Evolutionary conservation across 2,888 invertebrate species (phyloP).

Genomic region (Pristionchus entomophagus): DNA sequence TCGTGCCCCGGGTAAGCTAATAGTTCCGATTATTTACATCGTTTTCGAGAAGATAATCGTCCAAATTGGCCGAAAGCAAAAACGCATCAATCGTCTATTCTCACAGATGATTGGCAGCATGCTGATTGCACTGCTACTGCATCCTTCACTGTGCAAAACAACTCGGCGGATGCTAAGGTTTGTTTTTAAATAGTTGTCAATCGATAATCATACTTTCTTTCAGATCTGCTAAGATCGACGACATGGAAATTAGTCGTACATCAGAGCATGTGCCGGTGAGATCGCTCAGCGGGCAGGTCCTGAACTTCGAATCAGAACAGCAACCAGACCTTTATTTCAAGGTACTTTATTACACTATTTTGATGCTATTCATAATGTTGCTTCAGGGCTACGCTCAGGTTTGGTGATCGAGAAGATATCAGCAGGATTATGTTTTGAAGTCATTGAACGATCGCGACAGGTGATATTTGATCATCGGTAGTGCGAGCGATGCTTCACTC

Average conservation of each 20-base stretch:
- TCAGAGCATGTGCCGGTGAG: neutral
- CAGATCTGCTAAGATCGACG: neutral
- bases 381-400: constrained; percentile 2
- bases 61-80: too few species aligned
- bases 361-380: neutral
- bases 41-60: too few species aligned
- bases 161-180: neutral
- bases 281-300: neutral
- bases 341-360: neutral
- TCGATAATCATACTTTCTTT: too few species aligned
- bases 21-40: too few species aligned
- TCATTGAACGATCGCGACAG: too few species aligned
- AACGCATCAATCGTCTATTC: too few species aligned
- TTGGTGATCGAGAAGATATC: neutral
- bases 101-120: neutral
- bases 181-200: too few species aligned
- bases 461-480: too few species aligned
- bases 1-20: constrained; percentile 1
- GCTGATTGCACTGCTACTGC: constrained; percentile 4
- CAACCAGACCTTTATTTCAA: neutral
- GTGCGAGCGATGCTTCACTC: too few species aligned
- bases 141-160: neutral
- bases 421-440: too few species aligned
- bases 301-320: neutral
- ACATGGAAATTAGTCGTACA: neutral